These are phyloP conservation scores for Hypomecis punctinalis DNA, from an alignment of 2,888 invertebrate species.

Conservation along the genomic window DNA sequence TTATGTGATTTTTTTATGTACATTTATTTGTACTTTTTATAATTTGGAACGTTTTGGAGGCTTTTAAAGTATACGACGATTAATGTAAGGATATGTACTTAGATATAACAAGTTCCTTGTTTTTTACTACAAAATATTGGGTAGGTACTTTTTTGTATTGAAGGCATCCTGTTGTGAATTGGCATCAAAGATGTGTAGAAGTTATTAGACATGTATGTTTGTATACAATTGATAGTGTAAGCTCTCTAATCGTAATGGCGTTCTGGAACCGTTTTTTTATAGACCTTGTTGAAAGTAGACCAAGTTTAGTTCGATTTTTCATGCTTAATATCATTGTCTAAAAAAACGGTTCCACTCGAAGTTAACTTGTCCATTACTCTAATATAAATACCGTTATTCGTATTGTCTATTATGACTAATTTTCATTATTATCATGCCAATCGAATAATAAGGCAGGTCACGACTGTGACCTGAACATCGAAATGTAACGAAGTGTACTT, in stretches of 20 bases:
- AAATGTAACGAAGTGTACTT: constrained; percentile 82
- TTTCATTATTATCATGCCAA: constrained; percentile 46
- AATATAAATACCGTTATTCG: constrained; percentile 21
- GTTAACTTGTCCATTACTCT: constrained; percentile 22
- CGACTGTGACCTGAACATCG: constrained; percentile 63
- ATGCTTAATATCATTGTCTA: constrained; percentile 3
- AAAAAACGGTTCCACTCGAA: constrained; percentile 33
- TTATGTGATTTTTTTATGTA: constrained; percentile 66
- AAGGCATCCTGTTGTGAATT: constrained; percentile 51
- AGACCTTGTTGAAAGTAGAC: constrained; percentile 11
- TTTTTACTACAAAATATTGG: constrained; percentile 64
- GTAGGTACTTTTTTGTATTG: constrained; percentile 63
- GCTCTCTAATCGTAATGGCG: constrained; percentile 41
- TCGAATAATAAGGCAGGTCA: constrained; percentile 50
- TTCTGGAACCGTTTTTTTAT: constrained; percentile 26
- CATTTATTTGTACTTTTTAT: constrained; percentile 64
- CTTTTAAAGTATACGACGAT: constrained; percentile 83
- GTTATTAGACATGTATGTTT: constrained; percentile 36
- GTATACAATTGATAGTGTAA: constrained; percentile 56
- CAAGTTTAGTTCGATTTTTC: neutral
- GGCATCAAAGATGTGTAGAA: constrained; percentile 54
- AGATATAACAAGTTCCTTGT: constrained; percentile 81
- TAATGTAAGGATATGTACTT: constrained; percentile 82
- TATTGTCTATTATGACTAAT: constrained; percentile 42
- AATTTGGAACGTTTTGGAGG: constrained; percentile 79